Base-by-base conservation (phyloP, 2,113 vertebrate species). In the Tychaedon coryphoeus region DNA sequence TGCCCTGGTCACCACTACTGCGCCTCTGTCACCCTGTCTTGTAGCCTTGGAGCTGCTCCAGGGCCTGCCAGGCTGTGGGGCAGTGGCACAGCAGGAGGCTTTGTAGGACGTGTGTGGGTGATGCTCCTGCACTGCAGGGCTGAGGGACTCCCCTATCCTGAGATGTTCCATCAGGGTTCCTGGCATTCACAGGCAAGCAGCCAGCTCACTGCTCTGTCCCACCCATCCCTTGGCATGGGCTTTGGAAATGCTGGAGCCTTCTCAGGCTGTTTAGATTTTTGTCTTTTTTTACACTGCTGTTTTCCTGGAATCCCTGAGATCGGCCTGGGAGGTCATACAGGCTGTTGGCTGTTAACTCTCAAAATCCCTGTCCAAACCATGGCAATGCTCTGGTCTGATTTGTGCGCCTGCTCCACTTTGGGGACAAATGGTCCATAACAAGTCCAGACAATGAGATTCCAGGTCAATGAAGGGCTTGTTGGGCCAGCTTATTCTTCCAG, bases 291-390 rank as follows among this genome's bases (percentile, higher is more conserved):
- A 61, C 12, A 7, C 43, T 56, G n/a, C 74, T 28, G 9, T 83
- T 88, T 95, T 97, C 88, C 91, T 93, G 77, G 91, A 96, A 96
- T 93, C 78, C 74, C 74, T 69, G 74, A 73, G 75, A 95, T 90
- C 22, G 8, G 38, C 81, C 86, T 76, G 64, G 36, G 4, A 8
- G 76, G 86, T 93, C 11, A 2, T 45, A 42, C 45, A 67, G 80
- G 36, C 66, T 69, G 62, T 8, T 71, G 78, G 72, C 51, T 80
- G 31, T 92, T 96, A 83, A 94, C 92, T 71, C 93, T 80, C 50
- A 70, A 36, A 58, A n/a, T 53, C 79, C 62, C 43, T 3, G 1
- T n/a, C 64, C n/a, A 12, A 25, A 36, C 40, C 2, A 0, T 70
- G 51, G 15, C 1, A 3, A 1, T 87, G 53, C 53, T 45, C n/a